Evolutionary conservation across 1,140 invertebrate species (phyloP).

Genomic region (Protaetia brevitarsis): DNA sequence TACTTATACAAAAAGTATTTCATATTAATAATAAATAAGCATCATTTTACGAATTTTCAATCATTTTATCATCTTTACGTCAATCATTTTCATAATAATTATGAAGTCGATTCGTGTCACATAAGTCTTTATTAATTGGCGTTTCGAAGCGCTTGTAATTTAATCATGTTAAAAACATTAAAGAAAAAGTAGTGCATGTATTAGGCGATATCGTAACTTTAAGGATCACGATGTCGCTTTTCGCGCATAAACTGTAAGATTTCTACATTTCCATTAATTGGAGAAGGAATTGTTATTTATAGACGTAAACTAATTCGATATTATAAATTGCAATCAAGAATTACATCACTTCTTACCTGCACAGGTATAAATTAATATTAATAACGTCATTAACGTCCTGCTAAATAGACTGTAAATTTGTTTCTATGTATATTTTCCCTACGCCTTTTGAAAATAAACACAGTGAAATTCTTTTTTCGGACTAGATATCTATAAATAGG

Average conservation of each 20-base stretch:
- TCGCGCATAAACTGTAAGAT: neutral
- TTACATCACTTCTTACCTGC: neutral
- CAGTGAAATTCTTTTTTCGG: neutral
- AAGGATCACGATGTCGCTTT: neutral
- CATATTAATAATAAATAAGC: too few relatives aligned
- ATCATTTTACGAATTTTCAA: too few relatives aligned
- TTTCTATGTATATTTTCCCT: neutral
- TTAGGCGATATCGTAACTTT: too few relatives aligned
- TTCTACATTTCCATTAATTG: neutral
- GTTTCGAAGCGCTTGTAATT: too few relatives aligned
- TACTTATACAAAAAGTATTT: too few relatives aligned
- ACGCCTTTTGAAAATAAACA: conserved; percentile 5
- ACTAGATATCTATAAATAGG: conserved; percentile 13
- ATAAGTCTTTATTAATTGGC: too few relatives aligned
- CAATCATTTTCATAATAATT: too few relatives aligned
- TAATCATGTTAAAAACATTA: too few relatives aligned
- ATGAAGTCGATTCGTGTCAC: too few relatives aligned
- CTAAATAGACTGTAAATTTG: conserved; percentile 15
- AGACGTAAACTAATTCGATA: neutral
- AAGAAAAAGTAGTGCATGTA: too few relatives aligned
- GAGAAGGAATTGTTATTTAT: neutral
- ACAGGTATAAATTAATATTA: conserved; percentile 12
- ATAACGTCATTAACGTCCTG: conserved; percentile 12
- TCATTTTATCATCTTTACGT: too few relatives aligned
- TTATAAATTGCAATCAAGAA: conserved; percentile 11